A percentile compares a stretch with the other conserved stretches of the same genome.
Evolutionary conservation across 2,888 invertebrate genomes (phyloP).

Genomic region (Polydrusus tereticollis): DNA sequence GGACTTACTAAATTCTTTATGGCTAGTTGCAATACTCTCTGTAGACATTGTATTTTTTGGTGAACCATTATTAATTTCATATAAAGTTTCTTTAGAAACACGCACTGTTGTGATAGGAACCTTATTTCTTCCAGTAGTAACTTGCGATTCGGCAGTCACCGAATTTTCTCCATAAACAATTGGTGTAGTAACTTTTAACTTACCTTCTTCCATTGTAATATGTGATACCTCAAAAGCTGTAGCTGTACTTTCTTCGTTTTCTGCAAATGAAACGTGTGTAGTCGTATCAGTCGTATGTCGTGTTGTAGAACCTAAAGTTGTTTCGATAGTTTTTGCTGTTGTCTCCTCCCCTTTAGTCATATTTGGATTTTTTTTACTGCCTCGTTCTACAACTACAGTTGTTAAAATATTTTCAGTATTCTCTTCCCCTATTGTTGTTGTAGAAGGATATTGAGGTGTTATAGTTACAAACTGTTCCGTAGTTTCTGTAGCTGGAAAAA

Average conservation of each 20-base stretch:
- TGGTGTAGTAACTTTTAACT: conserved; percentile 13
- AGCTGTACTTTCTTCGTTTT: not conserved
- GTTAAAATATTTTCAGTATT: conserved; percentile 16
- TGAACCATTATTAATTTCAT: conserved; percentile 15
- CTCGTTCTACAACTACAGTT: not conserved
- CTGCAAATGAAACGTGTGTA: not conserved
- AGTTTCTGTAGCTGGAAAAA: conserved; percentile 53
- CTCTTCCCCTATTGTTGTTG: conserved; percentile 10
- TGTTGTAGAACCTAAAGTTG: not conserved
- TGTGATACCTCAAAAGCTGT: not conserved
- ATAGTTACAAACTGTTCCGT: conserved; percentile 54
- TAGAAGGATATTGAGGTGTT: conserved; percentile 52
- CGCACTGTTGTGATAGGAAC: not conserved
- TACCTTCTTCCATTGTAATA: conserved; percentile 25
- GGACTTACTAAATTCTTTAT: not conserved
- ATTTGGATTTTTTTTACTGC: conserved; percentile 27
- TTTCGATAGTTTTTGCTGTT: conserved; percentile 1
- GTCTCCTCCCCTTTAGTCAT: conserved; percentile 23
- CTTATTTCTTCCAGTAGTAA: not conserved
- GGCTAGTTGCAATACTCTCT: not conserved
- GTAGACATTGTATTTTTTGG: conserved; percentile 41
- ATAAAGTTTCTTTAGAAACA: not conserved
- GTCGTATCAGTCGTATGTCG: conserved; percentile 3
- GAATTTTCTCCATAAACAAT: conserved; percentile 6
- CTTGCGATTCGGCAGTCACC: not conserved